These are phyloP conservation scores for Ichneumoninae sp. DNA, from an alignment of 2,888 invertebrate genomes.

Conservation along the genomic window DNA sequence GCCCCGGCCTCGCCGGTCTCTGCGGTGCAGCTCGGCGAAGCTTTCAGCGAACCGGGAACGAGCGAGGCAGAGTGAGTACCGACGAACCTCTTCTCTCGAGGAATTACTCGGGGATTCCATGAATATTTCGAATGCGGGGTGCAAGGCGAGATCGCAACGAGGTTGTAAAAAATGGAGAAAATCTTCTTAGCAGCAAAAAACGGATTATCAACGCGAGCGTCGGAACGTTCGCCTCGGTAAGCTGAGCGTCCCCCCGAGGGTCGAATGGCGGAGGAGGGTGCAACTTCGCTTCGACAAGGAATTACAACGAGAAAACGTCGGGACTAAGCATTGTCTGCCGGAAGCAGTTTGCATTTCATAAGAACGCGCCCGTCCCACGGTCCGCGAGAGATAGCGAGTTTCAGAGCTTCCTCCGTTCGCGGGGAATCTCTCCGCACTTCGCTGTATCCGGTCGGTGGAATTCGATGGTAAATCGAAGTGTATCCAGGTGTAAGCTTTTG, in stretches of 20 bases:
- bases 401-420: neutral
- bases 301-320: conserved; percentile 67
- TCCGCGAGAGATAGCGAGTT: conserved; percentile 1
- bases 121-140: conserved; percentile 72
- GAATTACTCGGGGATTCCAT: conserved; percentile 72
- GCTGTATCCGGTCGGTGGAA: neutral
- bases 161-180: conserved; percentile 71
- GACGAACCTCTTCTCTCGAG: conserved; percentile 38
- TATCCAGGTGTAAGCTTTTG: conserved; percentile 2
- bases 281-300: conserved; percentile 27
- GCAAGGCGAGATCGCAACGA: conserved; percentile 69
- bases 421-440: neutral
- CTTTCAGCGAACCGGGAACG: conserved; percentile 52
- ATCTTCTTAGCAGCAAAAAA: conserved; percentile 68
- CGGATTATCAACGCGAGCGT: conserved; percentile 58
- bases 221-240: conserved; percentile 17
- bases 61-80: conserved; percentile 17
- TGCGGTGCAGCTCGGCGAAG: conserved; percentile 32
- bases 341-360: conserved; percentile 74
- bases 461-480: conserved; percentile 15
- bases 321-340: conserved; percentile 75
- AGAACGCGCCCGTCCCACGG: conserved; percentile 60
- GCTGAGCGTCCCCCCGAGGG: conserved; percentile 16
- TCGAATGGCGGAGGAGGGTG: conserved; percentile 12
- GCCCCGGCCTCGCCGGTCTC: conserved; percentile 48